Percentiles rank a stretch among this genome's conserved stretches.
Conservation (phyloP, 2,888 invertebrate species). For the Galerucella calmariensis region DNA sequence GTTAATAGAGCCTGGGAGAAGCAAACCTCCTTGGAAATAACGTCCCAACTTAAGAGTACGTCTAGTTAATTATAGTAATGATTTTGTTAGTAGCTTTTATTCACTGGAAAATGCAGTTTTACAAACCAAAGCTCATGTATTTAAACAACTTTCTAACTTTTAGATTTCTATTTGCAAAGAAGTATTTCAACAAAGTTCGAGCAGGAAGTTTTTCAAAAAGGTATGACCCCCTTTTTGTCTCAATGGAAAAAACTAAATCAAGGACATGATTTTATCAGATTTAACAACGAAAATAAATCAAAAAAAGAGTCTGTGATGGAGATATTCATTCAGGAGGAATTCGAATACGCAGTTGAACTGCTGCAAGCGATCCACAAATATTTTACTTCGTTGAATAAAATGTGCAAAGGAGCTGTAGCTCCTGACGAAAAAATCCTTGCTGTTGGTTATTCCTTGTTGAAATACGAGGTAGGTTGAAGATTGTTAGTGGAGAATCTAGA, state of each 20-base stretch:
- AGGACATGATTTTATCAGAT: slow-evolving; percentile 63
- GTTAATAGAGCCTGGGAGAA: slow-evolving; percentile 86
- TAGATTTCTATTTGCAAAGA: slow-evolving; percentile 43
- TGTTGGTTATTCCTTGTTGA: slow-evolving; percentile 63
- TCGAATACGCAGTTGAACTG: slow-evolving; percentile 69
- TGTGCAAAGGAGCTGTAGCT: slow-evolving; percentile 69
- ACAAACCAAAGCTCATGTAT: too few relatives aligned
- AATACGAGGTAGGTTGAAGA: slow-evolving; percentile 66
- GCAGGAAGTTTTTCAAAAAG: slow-evolving; percentile 68
- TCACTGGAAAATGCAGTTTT: too few relatives aligned
- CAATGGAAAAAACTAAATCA: slow-evolving; percentile 86
- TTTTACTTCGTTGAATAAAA: slow-evolving; percentile 71
- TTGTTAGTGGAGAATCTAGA: background rate
- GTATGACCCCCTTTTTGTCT: slow-evolving; percentile 76
- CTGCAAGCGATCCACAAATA: slow-evolving; percentile 72
- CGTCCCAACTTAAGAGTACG: slow-evolving; percentile 52
- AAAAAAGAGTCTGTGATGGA: slow-evolving; percentile 65
- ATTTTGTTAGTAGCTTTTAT: background rate
- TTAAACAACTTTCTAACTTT: slow-evolving; percentile 11
- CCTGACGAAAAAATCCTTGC: slow-evolving; percentile 61
- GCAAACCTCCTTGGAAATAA: slow-evolving; percentile 50
- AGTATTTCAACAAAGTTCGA: slow-evolving; percentile 47
- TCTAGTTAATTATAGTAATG: background rate
- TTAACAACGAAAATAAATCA: slow-evolving; percentile 43
- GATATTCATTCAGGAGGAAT: slow-evolving; percentile 74